A percentile compares a stretch with the other conserved stretches of the same genome.
phyloP scores from a whole-genome alignment of 2,113 vertebrate species.

The Microcebus jonahi region DNA sequence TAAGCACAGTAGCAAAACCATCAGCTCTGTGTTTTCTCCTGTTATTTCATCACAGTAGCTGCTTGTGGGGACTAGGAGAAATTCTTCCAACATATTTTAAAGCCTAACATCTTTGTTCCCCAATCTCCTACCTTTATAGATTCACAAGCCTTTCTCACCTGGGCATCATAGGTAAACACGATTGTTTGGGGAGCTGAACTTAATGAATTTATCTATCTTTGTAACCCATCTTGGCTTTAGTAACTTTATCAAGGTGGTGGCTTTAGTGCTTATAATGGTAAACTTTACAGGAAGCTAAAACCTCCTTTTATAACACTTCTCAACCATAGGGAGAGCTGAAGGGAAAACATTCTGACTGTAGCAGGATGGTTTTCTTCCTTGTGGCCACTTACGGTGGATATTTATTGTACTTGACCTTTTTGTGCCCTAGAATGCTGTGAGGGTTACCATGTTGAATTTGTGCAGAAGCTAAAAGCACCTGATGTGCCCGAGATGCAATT shows the following conservation, averaged over 20 bases:
- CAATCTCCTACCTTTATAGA: conserved; percentile 55
- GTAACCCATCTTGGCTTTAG: background rate
- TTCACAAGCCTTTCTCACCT: conserved; percentile 45
- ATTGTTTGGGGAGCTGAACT: conserved; percentile 69
- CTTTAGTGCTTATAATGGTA: conserved; percentile 56
- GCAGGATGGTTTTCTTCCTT: conserved; percentile 58
- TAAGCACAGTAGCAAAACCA: conserved; percentile 64
- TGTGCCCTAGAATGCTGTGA: conserved; percentile 60
- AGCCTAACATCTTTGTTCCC: conserved; percentile 62
- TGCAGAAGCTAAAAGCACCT: conserved; percentile 61
- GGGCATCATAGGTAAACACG: background rate
- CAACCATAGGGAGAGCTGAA: conserved; percentile 17
- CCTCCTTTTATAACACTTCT: conserved; percentile 7
- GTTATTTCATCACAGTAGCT: conserved; percentile 19
- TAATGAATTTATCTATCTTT: conserved; percentile 61
- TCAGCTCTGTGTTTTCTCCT: conserved; percentile 65
- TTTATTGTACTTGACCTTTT: conserved; percentile 68
- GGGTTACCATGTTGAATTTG: conserved; percentile 42
- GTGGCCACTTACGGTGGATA: conserved; percentile 39
- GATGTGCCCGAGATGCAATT: conserved; percentile 61
- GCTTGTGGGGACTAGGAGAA: conserved; percentile 51
- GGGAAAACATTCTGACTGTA: background rate
- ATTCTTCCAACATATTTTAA: conserved; percentile 10
- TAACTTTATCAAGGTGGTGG: conserved; percentile 50
- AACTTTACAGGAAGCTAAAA: background rate